phyloP scores from a whole-genome alignment of 2,888 invertebrate species.

The Drosophila vallismaia region DNA sequence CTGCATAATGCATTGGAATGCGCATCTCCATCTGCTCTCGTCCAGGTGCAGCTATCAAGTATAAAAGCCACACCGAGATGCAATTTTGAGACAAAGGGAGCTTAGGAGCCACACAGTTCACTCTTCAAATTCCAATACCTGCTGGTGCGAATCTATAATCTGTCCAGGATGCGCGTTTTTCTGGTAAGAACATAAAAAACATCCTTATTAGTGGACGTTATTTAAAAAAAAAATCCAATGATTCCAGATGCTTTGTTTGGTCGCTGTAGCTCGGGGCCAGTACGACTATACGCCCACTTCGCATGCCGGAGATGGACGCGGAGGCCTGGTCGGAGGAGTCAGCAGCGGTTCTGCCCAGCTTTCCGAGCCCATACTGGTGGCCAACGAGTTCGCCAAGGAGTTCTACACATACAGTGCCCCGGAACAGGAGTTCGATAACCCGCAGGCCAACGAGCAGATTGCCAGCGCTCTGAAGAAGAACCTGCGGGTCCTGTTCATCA shows the following conservation, averaged over 20 bases:
- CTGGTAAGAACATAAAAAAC: constrained; percentile 61
- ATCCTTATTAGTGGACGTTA: neutral
- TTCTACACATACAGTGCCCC: constrained; percentile 80
- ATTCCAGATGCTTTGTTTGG: constrained; percentile 67
- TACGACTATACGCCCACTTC: constrained; percentile 66
- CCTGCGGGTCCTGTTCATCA: constrained; percentile 82
- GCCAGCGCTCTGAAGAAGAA: constrained; percentile 66
- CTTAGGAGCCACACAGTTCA: constrained; percentile 54
- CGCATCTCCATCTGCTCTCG: constrained; percentile 34
- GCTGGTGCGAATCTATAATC: constrained; percentile 51
- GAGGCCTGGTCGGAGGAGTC: constrained; percentile 48
- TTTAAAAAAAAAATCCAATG: neutral
- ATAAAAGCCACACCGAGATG: constrained; percentile 53
- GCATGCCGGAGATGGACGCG: constrained; percentile 54
- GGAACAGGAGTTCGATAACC: constrained; percentile 76
- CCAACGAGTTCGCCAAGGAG: constrained; percentile 70
- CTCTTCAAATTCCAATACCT: constrained; percentile 39
- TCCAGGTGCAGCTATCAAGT: constrained; percentile 18
- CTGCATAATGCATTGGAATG: constrained; percentile 43
- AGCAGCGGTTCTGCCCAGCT: constrained; percentile 49
- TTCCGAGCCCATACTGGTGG: constrained; percentile 48
- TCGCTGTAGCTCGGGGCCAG: constrained; percentile 68
- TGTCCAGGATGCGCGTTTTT: constrained; percentile 71
- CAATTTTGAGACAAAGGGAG: constrained; percentile 57
- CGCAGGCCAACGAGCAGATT: constrained; percentile 56